Conservation (phyloP, 2,797 vertebrate genomes). For the Hippoglossus hippoglossus region DNA sequence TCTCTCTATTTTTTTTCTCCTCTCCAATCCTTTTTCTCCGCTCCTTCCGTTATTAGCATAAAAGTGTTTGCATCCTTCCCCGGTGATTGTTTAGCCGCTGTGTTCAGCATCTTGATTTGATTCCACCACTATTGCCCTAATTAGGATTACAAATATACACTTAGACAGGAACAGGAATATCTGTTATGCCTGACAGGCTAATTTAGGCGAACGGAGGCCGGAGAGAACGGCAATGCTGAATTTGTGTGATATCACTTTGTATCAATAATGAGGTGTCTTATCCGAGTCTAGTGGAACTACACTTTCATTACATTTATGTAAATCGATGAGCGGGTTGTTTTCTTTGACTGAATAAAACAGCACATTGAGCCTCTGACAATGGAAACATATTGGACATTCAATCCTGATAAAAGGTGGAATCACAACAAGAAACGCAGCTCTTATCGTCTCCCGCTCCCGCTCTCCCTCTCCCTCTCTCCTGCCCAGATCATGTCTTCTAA, state of each 20-base stretch:
- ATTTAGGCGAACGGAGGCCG: constrained; percentile 54
- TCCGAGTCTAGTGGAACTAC: constrained; percentile 31
- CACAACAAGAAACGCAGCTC: constrained; percentile 47
- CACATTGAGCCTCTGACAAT: constrained; percentile 10
- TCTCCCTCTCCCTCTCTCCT: constrained; percentile 30
- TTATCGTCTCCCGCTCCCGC: constrained; percentile 45
- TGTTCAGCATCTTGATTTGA: constrained; percentile 78
- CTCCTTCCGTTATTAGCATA: constrained; percentile 69
- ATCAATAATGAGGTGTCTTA: constrained; percentile 40
- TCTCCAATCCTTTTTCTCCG: constrained; percentile 13
- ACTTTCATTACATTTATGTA: constrained; percentile 32
- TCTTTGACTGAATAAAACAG: constrained; percentile 29
- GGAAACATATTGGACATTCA: constrained; percentile 26
- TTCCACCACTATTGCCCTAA: constrained; percentile 72
- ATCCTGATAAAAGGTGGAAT: constrained; percentile 54
- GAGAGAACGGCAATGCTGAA: constrained; percentile 34
- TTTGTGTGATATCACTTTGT: constrained; percentile 35
- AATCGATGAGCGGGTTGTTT: constrained; percentile 34
- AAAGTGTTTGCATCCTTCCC: constrained; percentile 70
- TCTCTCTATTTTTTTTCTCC: constrained; percentile 2
- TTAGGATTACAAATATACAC: constrained; percentile 80
- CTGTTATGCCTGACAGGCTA: constrained; percentile 63
- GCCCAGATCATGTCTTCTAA: constrained; percentile 67
- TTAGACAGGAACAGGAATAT: constrained; percentile 66
- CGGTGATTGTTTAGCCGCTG: constrained; percentile 76